Conservation (phyloP, 1,140 invertebrate species). For the Paralvinella palmiformis region DNA sequence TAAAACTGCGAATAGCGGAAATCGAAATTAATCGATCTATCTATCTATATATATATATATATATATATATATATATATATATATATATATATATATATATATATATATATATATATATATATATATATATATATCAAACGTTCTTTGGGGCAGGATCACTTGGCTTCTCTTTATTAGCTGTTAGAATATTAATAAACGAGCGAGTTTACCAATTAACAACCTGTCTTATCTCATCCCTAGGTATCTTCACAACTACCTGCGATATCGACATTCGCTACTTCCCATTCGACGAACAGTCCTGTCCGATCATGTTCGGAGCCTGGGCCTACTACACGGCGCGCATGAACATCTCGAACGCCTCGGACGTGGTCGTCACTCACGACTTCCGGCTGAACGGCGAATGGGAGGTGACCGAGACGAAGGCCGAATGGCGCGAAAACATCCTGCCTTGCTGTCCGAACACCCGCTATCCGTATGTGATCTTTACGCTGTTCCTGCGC, state of each 20-base stretch:
- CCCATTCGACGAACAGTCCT: constrained; percentile 24
- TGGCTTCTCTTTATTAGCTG: too few species aligned
- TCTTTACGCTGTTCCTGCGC: constrained; percentile 16
- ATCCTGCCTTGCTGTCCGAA: constrained; percentile 17
- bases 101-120: too few species aligned
- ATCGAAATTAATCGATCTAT: too few species aligned
- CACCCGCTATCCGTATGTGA: constrained; percentile 17
- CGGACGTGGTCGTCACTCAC: constrained; percentile 11
- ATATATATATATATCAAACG: too few species aligned
- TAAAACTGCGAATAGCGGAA: too few species aligned
- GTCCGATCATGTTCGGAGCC: constrained; percentile 19
- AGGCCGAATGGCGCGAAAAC: constrained; percentile 9
- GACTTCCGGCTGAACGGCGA: constrained; percentile 18
- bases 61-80: too few species aligned
- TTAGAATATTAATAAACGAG: too few species aligned
- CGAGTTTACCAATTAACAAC: too few species aligned
- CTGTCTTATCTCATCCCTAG: too few species aligned
- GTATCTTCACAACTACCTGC: constrained; percentile 17
- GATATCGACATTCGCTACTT: constrained; percentile 50
- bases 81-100: too few species aligned
- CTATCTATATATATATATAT: too few species aligned
- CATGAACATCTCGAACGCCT: constrained; percentile 19
- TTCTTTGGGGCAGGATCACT: too few species aligned
- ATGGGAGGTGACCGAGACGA: constrained; percentile 16
- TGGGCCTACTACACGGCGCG: constrained; percentile 18